Conservation (phyloP, 2,888 invertebrate genomes). For the Philhelius pedissequus region DNA sequence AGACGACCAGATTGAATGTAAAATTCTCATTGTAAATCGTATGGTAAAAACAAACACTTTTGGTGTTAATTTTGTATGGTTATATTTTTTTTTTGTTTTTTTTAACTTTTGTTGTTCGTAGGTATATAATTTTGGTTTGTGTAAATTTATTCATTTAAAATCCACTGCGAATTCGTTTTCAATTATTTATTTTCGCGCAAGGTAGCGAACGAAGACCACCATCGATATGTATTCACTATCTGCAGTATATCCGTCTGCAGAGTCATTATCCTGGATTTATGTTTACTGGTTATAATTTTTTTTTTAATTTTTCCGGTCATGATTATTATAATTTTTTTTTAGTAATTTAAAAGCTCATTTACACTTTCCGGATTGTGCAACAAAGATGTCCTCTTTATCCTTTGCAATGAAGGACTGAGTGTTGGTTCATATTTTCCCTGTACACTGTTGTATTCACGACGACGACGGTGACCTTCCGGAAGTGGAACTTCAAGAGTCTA, state of each 20-base stretch:
- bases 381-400: constrained; percentile 55
- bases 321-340: constrained; percentile 62
- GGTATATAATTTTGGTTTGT: constrained; percentile 69
- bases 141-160: constrained; percentile 62
- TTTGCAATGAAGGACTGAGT: constrained; percentile 25
- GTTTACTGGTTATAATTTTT: constrained; percentile 72
- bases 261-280: constrained; percentile 70
- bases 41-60: constrained; percentile 49
- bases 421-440: background rate
- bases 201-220: background rate
- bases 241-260: constrained; percentile 43
- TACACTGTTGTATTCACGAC: too few species aligned
- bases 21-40: background rate
- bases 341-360: constrained; percentile 69
- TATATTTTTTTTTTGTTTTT: constrained; percentile 64
- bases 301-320: constrained; percentile 27
- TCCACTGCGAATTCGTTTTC: constrained; percentile 30
- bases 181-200: constrained; percentile 14
- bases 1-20: background rate
- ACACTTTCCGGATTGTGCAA: constrained; percentile 54
- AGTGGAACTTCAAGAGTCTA: constrained; percentile 31
- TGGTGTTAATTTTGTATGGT: constrained; percentile 14
- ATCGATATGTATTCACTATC: background rate
- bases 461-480: constrained; percentile 37
- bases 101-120: constrained; percentile 69